Evolutionary conservation across 2,888 invertebrate species (phyloP).

Genomic region (Zelleria hepariella): DNA sequence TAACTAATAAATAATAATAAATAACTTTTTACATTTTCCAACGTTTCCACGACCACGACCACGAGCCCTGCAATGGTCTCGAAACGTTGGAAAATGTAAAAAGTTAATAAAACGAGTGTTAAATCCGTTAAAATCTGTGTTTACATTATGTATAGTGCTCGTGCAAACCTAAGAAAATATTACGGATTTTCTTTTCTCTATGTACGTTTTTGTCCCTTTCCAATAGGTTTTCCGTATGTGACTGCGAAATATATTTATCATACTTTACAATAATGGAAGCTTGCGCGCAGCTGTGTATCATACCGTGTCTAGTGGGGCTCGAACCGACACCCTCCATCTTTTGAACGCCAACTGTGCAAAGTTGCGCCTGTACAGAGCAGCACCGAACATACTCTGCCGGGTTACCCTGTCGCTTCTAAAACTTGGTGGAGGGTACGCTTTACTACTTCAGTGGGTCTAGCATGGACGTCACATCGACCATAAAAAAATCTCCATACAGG

Average conservation of each 20-base stretch:
- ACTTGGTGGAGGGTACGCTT: conserved; percentile 58
- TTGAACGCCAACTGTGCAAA: neutral
- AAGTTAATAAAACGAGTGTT: too few relatives aligned
- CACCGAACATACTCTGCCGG: conserved; percentile 43
- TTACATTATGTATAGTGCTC: too few relatives aligned
- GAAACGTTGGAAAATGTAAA: too few relatives aligned
- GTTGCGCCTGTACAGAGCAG: conserved; percentile 15
- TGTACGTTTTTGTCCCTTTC: neutral
- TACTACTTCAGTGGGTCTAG: conserved; percentile 10
- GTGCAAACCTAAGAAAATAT: too few relatives aligned
- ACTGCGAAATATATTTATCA: conserved; percentile 23
- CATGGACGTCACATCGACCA: too few relatives aligned
- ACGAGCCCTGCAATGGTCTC: too few relatives aligned
- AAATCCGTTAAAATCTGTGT: too few relatives aligned
- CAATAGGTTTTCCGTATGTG: neutral
- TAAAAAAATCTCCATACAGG: neutral
- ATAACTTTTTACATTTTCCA: too few relatives aligned
- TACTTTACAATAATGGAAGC: conserved; percentile 32
- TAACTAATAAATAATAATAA: too few relatives aligned
- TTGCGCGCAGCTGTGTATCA: conserved; percentile 66
- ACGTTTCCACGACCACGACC: too few relatives aligned
- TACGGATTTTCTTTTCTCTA: too few relatives aligned
- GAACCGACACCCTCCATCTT: conserved; percentile 15
- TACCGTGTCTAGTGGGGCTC: conserved; percentile 61
- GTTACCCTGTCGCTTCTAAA: conserved; percentile 38